Base-by-base conservation (phyloP, 1,140 invertebrate genomes). In the Euborellia annulipes region DNA sequence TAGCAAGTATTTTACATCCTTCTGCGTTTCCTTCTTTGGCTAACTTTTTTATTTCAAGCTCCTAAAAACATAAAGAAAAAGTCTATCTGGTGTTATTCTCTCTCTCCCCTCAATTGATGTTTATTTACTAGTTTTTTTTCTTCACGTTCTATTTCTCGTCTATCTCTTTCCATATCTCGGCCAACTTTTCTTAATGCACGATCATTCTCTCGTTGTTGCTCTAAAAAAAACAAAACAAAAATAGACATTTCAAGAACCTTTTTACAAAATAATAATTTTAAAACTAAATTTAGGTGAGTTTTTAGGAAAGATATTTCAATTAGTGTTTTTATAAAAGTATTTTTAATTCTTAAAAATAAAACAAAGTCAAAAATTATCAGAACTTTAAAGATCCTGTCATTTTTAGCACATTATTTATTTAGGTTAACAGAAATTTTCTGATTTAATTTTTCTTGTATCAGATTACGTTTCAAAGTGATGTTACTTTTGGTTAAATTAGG, bases 1-100 rank as follows among this genome's bases (percentile, higher is more conserved):
- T 92, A 6, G 89, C 90, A 46, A 93, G 66, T 46, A 90, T 70
- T 55, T 73, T 75, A 54, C 79, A 81, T 2, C 78, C 85, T 58
- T 88, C 81, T 58, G 83, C 85, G 56, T 93, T 85, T 13, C 86
- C 87, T 60, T 80, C 70, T 59, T 83, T 83, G 16, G 88, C 90
- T 59, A 82, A 71, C 56, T 86, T 85, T 57, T 86, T 90, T 41
- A 93, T 93, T 63, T 93, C 87, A 57, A 76, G 61, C 72, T 90
- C 82, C 79, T 86, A 55, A 9, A 68, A 64, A 48, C 17, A 47
- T 45, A 43, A 43, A 14, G 18, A 11, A 40, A 44, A 17, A 11
- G 7, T 20, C 14, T n/a, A 39, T 27, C n/a, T n/a, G n/a, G n/a
- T n/a, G n/a, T n/a, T n/a, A n/a, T n/a, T n/a, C n/a, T n/a, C n/a